Evolutionary conservation across 2,113 vertebrate species (phyloP), one percentile per base, ranked within the genome.

Genomic region (Otocyon megalotis): DNA sequence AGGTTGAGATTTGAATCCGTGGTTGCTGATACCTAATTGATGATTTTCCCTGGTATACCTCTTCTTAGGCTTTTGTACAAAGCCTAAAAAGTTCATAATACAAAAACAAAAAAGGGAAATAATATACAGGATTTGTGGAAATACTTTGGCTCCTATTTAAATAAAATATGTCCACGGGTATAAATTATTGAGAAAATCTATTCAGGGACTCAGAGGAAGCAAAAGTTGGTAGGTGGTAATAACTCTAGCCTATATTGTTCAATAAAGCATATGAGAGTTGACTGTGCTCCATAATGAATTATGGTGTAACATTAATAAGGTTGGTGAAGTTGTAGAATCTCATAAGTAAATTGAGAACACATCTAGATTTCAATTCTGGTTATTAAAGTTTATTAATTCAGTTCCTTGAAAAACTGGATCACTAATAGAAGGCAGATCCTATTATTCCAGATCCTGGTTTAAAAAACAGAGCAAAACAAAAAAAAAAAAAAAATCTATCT

Each of bases 371-470:
- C 37, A 88, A 48, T n/a, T 84, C 11, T 62, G 43, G 26, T 72
- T 72, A 92, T 54, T 77, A 87, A 85, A 82, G 12, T 53, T 82
- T 54, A 50, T 58, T 93, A 72, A 85, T 92, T 67, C 37, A 14
- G 71, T 86, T 96, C 4, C 22, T 72, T 88, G 53, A 90, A 96
- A 95, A 93, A 48, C 2, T 50, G 22, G 77, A 97, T 48, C 35
- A 80, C n/a, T 88, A 72, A 50, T 58, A 85, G 37, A 15, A 96
- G 32, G 30, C 48, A 12, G 9, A 71, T 81, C 16, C 53, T 72
- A 43, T 90, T 94, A 71, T 50, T 92, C 43, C 94, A 93, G 58
- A 93, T 79, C 8, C 28, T 91, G 67, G 89, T 89, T 91, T 62
- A 76, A 89, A 87, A 95, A 74, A 72, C 19, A 90, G 67, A 83